Conservation (phyloP, 2,888 invertebrate genomes). For the Lasius fuliginosus region DNA sequence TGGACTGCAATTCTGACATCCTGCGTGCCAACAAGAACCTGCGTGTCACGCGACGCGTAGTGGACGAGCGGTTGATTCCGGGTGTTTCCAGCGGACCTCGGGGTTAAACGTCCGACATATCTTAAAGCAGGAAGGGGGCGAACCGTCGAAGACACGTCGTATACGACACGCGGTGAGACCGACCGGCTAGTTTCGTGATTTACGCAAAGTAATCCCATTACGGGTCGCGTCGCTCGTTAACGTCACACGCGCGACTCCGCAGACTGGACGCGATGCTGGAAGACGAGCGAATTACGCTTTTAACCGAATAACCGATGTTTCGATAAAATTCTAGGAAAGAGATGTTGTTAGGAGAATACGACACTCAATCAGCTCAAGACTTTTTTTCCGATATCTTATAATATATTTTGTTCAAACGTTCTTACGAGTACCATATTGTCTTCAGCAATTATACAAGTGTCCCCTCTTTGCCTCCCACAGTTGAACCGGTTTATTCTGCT, state of each 20-base stretch:
- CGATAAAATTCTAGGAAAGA: constrained; percentile 45
- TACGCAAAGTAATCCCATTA: constrained; percentile 81
- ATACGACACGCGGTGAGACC: constrained; percentile 50
- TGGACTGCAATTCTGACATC: background rate
- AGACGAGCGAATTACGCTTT: constrained; percentile 40
- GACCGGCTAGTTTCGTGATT: constrained; percentile 74
- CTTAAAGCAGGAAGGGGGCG: constrained; percentile 66
- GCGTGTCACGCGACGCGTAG: constrained; percentile 22
- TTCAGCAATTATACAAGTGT: background rate
- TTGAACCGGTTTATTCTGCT: background rate
- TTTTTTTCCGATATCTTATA: background rate
- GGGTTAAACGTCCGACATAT: constrained; percentile 80
- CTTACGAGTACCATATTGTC: background rate
- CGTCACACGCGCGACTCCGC: constrained; percentile 64
- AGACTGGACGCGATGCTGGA: constrained; percentile 38
- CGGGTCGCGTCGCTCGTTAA: constrained; percentile 78
- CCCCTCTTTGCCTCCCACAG: background rate
- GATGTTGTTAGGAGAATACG: background rate
- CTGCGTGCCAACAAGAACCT: background rate
- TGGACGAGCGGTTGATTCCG: constrained; percentile 59
- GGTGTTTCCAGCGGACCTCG: constrained; percentile 67
- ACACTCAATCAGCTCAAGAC: constrained; percentile 1
- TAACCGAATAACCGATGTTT: constrained; percentile 49
- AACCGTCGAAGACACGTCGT: constrained; percentile 66
- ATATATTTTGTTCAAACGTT: background rate